Evolutionary conservation across 2,888 invertebrate genomes (phyloP).

Genomic region (Drosophila ezoana): DNA sequence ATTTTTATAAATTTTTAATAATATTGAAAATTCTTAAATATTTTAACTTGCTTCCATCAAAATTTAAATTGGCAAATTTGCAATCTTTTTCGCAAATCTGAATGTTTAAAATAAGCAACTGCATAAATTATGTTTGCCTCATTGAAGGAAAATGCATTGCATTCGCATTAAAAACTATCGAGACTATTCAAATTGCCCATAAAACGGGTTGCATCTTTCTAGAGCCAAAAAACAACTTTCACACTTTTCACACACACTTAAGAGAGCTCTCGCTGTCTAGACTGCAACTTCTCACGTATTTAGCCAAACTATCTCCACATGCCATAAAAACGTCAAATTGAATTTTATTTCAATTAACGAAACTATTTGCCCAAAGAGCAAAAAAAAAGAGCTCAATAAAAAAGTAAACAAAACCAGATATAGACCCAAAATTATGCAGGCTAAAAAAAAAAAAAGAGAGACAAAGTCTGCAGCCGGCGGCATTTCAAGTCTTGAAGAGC

Average conservation of each 20-base stretch:
- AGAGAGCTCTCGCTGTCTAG: conserved; percentile 44
- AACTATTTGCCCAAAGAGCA: conserved; percentile 64
- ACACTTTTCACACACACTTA: conserved; percentile 50
- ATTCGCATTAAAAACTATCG: conserved; percentile 33
- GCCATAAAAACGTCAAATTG: conserved; percentile 78
- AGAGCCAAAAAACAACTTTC: conserved; percentile 65
- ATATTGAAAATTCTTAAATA: too few species aligned
- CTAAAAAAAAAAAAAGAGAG: conserved; percentile 40
- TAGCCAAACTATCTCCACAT: conserved; percentile 72
- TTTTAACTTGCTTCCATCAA: not conserved
- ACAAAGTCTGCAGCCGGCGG: conserved; percentile 30
- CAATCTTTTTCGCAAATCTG: conserved; percentile 21
- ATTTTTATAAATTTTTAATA: too few species aligned
- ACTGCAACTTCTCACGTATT: conserved; percentile 69
- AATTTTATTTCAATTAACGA: conserved; percentile 80
- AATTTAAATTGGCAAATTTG: not conserved
- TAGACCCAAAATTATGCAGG: conserved; percentile 57
- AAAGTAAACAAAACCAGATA: conserved; percentile 51
- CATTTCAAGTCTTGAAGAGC: conserved; percentile 40
- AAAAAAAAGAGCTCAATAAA: conserved; percentile 13
- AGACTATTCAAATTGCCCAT: conserved; percentile 41
- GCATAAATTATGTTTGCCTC: conserved; percentile 36
- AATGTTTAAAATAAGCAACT: not conserved
- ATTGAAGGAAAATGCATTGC: conserved; percentile 40
- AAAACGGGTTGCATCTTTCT: conserved; percentile 65